Conservation (phyloP, 2,888 invertebrate genomes). For the Habroteleia sp. region DNA sequence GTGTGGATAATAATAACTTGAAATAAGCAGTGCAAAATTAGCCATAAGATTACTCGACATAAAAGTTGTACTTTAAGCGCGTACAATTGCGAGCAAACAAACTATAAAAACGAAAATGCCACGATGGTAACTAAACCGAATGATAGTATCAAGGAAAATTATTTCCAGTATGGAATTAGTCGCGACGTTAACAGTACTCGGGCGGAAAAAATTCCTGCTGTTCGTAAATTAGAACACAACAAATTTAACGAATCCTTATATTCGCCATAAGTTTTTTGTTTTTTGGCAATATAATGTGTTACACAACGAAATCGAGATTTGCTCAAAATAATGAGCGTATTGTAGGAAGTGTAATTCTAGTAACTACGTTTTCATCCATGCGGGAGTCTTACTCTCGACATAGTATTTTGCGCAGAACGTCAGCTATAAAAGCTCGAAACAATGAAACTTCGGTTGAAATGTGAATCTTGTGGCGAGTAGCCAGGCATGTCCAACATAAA, state of each 20-base stretch:
- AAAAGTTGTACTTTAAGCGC: no score
- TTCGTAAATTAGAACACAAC: conserved; percentile 29
- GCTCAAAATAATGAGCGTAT: conserved; percentile 48
- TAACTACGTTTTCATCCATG: conserved; percentile 56
- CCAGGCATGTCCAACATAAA: conserved; percentile 64
- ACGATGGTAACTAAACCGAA: no score
- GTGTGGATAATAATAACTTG: no score
- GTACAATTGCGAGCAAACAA: no score
- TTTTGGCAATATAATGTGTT: conserved; percentile 29
- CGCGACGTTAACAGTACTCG: background rate
- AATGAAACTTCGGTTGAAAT: conserved; percentile 68
- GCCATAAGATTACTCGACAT: no score
- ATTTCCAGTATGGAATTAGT: conserved; percentile 12
- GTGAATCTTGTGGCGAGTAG: conserved; percentile 70
- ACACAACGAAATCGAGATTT: conserved; percentile 46
- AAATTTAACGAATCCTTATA: conserved; percentile 49
- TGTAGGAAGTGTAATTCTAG: conserved; percentile 55
- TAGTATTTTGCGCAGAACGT: conserved; percentile 37
- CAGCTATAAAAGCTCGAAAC: conserved; percentile 68
- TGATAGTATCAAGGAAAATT: conserved; percentile 2
- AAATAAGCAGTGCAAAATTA: no score
- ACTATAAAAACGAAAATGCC: no score
- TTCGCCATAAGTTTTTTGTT: conserved; percentile 31
- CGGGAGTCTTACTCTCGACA: conserved; percentile 36
- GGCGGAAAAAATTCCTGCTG: background rate